Evolutionary conservation across 2,113 vertebrate species (phyloP).

Genomic region (Sceloporus undulatus): DNA sequence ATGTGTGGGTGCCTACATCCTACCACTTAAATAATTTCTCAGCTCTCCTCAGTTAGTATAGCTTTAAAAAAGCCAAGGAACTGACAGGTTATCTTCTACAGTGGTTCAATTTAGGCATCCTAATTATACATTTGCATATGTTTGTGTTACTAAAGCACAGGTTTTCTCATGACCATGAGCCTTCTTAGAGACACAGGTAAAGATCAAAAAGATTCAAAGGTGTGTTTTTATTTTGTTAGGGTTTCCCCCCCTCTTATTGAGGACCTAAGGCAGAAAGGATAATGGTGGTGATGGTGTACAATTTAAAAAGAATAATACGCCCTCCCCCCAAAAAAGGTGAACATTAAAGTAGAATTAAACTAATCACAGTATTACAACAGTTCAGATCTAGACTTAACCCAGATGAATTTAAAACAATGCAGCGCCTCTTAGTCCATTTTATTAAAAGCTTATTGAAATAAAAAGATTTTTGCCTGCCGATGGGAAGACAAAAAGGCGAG

Average conservation of each 20-base stretch:
- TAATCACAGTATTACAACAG: no score
- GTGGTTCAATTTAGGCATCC: conserved; percentile 53
- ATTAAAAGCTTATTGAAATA: no score
- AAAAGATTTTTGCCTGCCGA: no score
- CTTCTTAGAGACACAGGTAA: background rate
- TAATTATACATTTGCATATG: conserved; percentile 51
- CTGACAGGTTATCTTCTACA: conserved; percentile 47
- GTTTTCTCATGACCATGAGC: conserved; percentile 29
- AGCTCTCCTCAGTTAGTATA: conserved; percentile 49
- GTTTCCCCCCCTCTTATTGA: background rate
- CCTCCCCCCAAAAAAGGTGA: no score
- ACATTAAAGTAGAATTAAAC: no score
- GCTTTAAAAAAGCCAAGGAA: conserved; percentile 51
- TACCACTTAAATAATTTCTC: background rate
- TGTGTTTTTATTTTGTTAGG: background rate
- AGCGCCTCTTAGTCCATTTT: no score
- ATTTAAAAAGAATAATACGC: no score
- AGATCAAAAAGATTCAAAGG: background rate
- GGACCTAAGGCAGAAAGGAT: background rate
- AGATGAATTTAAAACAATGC: no score
- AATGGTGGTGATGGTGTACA: background rate
- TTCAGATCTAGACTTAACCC: no score
- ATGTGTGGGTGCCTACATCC: background rate
- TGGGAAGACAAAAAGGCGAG: no score
- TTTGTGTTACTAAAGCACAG: conserved; percentile 54